phyloP scores from a whole-genome alignment of 30 jellyfish, hydroid and myxozoan genomes.

The Aurelia sp. region DNA sequence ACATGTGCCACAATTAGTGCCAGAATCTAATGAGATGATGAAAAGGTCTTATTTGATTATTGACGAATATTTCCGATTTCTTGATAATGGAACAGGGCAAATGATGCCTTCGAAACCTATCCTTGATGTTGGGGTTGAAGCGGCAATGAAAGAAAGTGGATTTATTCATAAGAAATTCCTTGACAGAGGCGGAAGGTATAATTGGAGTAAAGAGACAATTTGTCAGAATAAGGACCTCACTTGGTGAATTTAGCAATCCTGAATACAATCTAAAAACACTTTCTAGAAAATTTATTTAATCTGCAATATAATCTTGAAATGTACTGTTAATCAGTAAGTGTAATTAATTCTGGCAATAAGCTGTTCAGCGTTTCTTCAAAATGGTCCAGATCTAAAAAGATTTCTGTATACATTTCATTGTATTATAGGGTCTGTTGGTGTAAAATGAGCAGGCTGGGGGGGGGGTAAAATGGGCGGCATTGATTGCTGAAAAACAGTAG shows the following conservation, averaged over 20 bases:
- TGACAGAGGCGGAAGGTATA: slow-evolving; percentile 72
- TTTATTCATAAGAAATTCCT: slow-evolving; percentile 44
- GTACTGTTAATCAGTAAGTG: too few species aligned
- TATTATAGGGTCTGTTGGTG: too few species aligned
- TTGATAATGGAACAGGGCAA: slow-evolving; percentile 66
- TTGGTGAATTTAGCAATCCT: slow-evolving; percentile 22
- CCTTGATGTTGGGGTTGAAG: slow-evolving; percentile 85
- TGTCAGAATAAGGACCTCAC: slow-evolving; percentile 42
- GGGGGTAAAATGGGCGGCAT: too few species aligned
- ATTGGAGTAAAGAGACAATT: slow-evolving; percentile 63
- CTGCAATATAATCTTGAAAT: too few species aligned
- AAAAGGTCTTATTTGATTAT: slow-evolving; percentile 52
- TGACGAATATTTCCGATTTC: slow-evolving; percentile 82
- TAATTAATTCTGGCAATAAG: too few species aligned
- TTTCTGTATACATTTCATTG: too few species aligned
- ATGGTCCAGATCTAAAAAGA: too few species aligned
- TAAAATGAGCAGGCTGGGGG: too few species aligned
- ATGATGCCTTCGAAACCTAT: slow-evolving; percentile 60
- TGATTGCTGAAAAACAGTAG: too few species aligned
- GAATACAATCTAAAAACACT: not conserved
- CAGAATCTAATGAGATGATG: slow-evolving; percentile 79
- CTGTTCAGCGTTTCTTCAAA: too few species aligned
- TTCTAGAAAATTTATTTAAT: too few species aligned
- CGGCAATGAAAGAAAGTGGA: slow-evolving; percentile 73
- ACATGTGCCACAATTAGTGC: slow-evolving; percentile 69